These are phyloP conservation scores for Pyrgilauda ruficollis DNA, from an alignment of 2,113 vertebrate genomes.

Conservation along the genomic window DNA sequence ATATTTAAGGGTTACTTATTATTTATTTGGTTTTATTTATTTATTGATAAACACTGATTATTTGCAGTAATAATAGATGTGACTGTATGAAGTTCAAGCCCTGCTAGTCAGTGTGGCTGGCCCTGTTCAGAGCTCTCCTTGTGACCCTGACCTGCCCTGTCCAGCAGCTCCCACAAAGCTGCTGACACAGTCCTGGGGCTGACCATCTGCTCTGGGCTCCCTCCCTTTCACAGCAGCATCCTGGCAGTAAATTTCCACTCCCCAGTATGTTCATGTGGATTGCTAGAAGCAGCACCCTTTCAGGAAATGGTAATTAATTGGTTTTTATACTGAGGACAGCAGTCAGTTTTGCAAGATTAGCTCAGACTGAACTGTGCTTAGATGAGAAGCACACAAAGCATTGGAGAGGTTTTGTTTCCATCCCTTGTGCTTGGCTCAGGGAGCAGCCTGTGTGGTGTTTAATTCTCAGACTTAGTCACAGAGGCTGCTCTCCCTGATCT, in stretches of 20 bases:
- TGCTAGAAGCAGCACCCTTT: neutral
- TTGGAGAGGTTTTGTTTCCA: neutral
- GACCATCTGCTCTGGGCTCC: slow-evolving; percentile 22
- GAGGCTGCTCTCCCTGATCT: neutral
- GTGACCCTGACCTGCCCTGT: neutral
- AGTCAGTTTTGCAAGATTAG: neutral
- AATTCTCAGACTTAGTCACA: neutral
- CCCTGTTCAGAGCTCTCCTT: neutral
- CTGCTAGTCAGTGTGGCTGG: neutral
- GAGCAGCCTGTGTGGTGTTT: neutral
- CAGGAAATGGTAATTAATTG: neutral
- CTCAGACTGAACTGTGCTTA: neutral
- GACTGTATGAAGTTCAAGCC: neutral
- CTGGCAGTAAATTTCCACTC: neutral
- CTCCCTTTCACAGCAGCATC: neutral
- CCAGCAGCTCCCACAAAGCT: neutral
- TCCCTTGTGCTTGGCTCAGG: neutral
- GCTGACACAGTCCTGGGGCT: neutral
- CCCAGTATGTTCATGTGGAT: neutral
- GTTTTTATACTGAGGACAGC: neutral
- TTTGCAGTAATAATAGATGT: neutral
- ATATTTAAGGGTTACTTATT: neutral
- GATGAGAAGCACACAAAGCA: neutral
- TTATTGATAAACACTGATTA: neutral
- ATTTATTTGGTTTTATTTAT: neutral